Evolutionary conservation across 35 echinoderm and acorn worm species (phyloP).

Genomic region (Eucidaris tribuloides): DNA sequence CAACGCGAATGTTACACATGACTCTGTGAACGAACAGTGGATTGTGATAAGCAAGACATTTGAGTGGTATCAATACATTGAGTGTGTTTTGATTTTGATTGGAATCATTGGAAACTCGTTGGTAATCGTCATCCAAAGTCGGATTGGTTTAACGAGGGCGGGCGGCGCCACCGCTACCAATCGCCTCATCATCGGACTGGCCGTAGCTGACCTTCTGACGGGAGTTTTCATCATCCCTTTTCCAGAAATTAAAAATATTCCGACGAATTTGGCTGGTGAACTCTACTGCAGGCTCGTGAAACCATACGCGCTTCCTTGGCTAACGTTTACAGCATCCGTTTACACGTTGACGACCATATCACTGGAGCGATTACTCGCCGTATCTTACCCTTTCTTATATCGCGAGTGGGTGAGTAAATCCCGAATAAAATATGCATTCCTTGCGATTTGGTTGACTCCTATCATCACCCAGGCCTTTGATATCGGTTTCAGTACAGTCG

Average conservation of each 20-base stretch:
- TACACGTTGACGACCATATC: constrained; percentile 6
- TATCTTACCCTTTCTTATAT: not conserved
- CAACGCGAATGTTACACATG: too few species aligned
- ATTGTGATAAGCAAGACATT: not conserved
- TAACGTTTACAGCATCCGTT: not conserved
- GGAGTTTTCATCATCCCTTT: not conserved
- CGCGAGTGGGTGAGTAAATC: not conserved
- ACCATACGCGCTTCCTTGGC: not conserved
- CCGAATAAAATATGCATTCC: not conserved
- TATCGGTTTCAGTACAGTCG: not conserved
- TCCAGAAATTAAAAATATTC: not conserved
- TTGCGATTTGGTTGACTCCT: not conserved
- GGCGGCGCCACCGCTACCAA: not conserved
- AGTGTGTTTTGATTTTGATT: not conserved
- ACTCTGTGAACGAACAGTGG: too few species aligned
- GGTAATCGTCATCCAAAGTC: constrained; percentile 11
- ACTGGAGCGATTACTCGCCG: not conserved
- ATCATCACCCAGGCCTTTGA: not conserved
- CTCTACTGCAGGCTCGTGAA: not conserved
- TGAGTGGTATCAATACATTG: not conserved
- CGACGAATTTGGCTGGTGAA: not conserved
- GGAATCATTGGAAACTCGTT: not conserved
- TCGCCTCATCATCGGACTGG: constrained; percentile 14
- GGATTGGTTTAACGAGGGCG: not conserved
- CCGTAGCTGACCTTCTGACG: not conserved